phyloP scores from a whole-genome alignment of 2,888 invertebrate genomes.

The Drosophila testacea region DNA sequence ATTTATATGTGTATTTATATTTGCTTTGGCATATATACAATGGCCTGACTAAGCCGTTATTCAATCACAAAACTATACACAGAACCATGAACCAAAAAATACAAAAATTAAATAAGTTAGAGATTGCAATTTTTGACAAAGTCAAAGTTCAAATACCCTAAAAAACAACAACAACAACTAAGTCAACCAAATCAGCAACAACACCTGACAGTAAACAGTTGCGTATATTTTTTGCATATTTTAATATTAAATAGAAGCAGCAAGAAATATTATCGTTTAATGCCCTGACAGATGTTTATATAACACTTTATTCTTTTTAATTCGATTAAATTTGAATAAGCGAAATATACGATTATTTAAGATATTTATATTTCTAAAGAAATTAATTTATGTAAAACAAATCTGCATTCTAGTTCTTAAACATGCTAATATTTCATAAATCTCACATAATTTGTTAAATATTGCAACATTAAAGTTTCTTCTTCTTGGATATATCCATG shows the following conservation, averaged over 20 bases:
- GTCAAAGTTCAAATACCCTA: slow-evolving; percentile 34
- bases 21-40: slow-evolving; percentile 35
- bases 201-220: neutral
- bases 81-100: slow-evolving; percentile 25
- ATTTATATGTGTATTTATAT: slow-evolving; percentile 12
- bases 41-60: slow-evolving; percentile 59
- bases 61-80: slow-evolving; percentile 61
- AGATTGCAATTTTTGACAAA: slow-evolving; percentile 10
- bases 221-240: slow-evolving; percentile 1
- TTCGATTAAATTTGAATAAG: neutral
- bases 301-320: neutral
- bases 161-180: neutral
- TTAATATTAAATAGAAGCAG: neutral
- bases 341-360: neutral
- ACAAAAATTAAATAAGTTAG: slow-evolving; percentile 33
- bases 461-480: neutral
- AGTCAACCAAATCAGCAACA: neutral
- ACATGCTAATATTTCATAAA: neutral
- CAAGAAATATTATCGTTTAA: neutral
- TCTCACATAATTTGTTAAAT: neutral
- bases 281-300: neutral
- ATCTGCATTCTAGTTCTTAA: neutral
- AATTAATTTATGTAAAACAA: too few relatives aligned
- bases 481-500: too few relatives aligned
- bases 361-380: too few relatives aligned